These are phyloP conservation scores for Mamestra brassicae DNA, from an alignment of 2,888 invertebrate genomes.

Conservation along the genomic window DNA sequence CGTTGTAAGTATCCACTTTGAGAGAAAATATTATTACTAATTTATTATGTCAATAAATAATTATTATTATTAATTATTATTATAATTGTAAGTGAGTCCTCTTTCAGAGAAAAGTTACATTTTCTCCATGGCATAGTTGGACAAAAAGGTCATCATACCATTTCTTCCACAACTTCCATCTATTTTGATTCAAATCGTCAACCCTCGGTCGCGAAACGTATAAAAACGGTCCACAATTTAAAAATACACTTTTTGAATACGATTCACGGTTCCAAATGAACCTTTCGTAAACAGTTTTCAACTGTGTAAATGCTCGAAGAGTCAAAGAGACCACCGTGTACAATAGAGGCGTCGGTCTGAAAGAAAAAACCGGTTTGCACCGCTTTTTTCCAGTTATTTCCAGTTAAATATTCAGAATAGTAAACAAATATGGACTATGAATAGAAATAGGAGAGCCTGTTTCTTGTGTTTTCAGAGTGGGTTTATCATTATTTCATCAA, in stretches of 20 bases:
- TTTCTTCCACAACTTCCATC: not conserved
- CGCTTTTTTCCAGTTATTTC: conserved; percentile 19
- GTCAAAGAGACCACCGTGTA: conserved; percentile 31
- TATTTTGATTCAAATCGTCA: conserved; percentile 16
- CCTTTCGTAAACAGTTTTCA: conserved; percentile 44
- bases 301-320: conserved; percentile 23
- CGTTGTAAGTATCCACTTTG: too few relatives aligned
- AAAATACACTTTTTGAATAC: conserved; percentile 21
- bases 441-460: conserved; percentile 42
- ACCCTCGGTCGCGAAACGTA: not conserved
- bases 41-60: too few relatives aligned
- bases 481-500: conserved; percentile 7
- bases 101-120: not conserved
- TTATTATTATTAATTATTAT: too few relatives aligned
- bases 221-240: not conserved
- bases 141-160: not conserved
- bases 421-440: conserved; percentile 41
- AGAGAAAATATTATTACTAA: too few relatives aligned
- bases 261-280: conserved; percentile 22
- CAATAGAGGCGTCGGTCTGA: conserved; percentile 14
- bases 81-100: too few relatives aligned
- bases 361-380: conserved; percentile 21
- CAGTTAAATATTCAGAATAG: conserved; percentile 41
- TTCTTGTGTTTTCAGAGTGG: conserved; percentile 18
- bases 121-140: not conserved